Base-by-base conservation (phyloP, 2,797 vertebrate species). In the Urocyon cinereoargenteus region DNA sequence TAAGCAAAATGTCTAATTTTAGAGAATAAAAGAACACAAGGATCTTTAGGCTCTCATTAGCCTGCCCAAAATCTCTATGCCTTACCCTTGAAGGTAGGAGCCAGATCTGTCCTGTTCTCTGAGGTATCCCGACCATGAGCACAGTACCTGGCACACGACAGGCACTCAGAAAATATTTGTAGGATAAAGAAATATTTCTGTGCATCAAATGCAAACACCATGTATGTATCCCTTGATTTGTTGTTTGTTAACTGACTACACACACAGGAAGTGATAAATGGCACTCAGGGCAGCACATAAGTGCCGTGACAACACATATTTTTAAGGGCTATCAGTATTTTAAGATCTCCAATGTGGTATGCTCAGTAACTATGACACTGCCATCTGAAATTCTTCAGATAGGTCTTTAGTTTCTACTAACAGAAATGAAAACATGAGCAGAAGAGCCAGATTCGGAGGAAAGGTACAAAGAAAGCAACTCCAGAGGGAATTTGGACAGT, bases 341-440 rank as follows among this genome's bases (percentile, higher is more conserved):
- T 57, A 82, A 83, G 21, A 75, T 88, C 77, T 61, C 81, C 70
- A 53, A 57, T 22, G 72, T 92, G 64, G 10, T 49, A 68, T 40
- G 49, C 55, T 95, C 72, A 94, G 73, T 88, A 92, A 90, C 59
- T 66, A 77, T 14, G 79, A 85, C 0, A 77, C 13, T 51, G 53
- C 55, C 66, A 87, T 87, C 75, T 77, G 90, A 92, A 96, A 95
- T 64, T 95, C 68, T 78, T 91, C 82, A 85, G 57, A 8, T 22
- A 78, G 72, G 14, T 81, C 72, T 96, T 93, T 93, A 68, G 28
- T 86, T 90, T 75, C 86, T 82, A 87, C 62, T 75, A 90, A 94
- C 72, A 36, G 51, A 84, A 96, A 94, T 40, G 12, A 95, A 96
- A 97, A 97, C 93, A 92, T 40, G 34, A 93, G 40, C 28, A 85